A percentile compares a stretch with the other conserved stretches of the same genome.
phyloP scores from a whole-genome alignment of 2,113 vertebrate genomes.

The Rhombomys opimus region DNA sequence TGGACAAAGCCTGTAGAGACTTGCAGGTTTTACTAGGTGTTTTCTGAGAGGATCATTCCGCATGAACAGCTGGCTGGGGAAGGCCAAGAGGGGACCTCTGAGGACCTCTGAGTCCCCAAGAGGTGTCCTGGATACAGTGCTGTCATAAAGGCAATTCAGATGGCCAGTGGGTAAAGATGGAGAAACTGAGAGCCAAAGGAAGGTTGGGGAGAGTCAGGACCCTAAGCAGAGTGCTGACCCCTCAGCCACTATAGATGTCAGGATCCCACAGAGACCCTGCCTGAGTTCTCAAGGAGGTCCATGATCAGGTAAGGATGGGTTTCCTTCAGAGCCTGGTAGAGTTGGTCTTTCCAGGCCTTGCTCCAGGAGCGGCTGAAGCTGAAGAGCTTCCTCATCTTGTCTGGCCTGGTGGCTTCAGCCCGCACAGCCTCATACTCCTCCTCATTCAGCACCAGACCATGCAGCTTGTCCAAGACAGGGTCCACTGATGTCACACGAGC shows the following conservation, averaged over 20 bases:
- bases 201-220: background rate
- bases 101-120: background rate
- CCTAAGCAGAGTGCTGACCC: background rate
- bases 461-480: no score
- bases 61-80: background rate
- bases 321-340: conserved; percentile 69
- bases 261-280: background rate
- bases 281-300: conserved; percentile 25
- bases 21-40: background rate
- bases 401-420: background rate
- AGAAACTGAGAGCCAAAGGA: background rate
- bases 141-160: background rate
- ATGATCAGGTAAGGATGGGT: conserved; percentile 65
- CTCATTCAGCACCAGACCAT: no score
- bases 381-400: conserved; percentile 74
- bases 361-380: conserved; percentile 64
- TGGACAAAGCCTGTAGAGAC: background rate
- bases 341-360: conserved; percentile 14
- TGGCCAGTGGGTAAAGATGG: background rate
- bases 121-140: background rate
- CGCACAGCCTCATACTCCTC: no score
- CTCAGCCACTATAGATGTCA: background rate
- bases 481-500: no score
- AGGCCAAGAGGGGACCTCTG: background rate
- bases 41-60: background rate